Conservation (phyloP, 2,797 vertebrate genomes). For the Bovichtus variegatus region DNA sequence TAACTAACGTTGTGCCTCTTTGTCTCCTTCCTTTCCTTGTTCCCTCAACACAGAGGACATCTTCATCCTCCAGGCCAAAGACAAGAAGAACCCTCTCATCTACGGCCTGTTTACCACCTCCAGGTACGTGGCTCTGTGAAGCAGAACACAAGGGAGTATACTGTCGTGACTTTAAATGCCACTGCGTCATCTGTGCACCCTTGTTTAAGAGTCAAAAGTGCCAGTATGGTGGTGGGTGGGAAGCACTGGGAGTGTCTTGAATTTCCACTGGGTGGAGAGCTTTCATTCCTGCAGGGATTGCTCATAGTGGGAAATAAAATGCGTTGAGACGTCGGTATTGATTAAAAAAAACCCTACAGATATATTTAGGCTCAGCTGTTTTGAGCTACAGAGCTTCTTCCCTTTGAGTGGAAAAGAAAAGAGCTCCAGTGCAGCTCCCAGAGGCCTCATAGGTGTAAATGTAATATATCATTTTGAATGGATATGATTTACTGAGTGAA, state of each 20-base stretch:
- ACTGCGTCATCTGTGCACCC: neutral
- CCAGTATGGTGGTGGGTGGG: neutral
- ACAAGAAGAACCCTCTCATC: slow-evolving; percentile 89
- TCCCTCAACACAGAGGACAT: slow-evolving; percentile 83
- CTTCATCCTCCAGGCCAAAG: slow-evolving; percentile 86
- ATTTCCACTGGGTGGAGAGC: slow-evolving; percentile 22
- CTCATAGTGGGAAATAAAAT: slow-evolving; percentile 2
- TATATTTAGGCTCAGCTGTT: slow-evolving; percentile 9
- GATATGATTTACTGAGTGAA: no score
- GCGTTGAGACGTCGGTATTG: slow-evolving; percentile 11
- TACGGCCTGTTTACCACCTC: slow-evolving; percentile 88
- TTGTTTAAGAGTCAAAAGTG: slow-evolving; percentile 7
- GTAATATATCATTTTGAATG: no score
- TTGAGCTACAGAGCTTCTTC: neutral
- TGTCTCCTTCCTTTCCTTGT: slow-evolving; percentile 15
- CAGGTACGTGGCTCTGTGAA: slow-evolving; percentile 74
- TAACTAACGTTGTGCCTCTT: slow-evolving; percentile 18
- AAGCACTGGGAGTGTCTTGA: slow-evolving; percentile 1
- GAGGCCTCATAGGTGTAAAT: neutral
- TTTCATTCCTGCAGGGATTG: slow-evolving; percentile 5
- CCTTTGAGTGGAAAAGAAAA: neutral
- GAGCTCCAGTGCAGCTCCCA: no score
- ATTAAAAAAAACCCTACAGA: slow-evolving; percentile 7
- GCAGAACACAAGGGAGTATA: slow-evolving; percentile 6
- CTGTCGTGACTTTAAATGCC: neutral